phyloP scores from a whole-genome alignment of 2,888 invertebrate species.

The Plebejus argus region DNA sequence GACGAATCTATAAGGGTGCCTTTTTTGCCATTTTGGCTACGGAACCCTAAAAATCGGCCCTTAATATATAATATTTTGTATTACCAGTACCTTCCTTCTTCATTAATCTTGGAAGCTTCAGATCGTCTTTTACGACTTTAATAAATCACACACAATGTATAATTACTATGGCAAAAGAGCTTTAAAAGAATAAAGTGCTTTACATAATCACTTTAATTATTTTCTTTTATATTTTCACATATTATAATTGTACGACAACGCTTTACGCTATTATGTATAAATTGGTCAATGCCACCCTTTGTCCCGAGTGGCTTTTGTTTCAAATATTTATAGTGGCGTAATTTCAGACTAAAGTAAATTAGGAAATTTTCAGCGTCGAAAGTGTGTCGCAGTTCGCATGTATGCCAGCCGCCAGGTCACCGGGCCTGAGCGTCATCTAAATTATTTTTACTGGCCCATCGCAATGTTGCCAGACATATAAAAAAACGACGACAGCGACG shows the following conservation, averaged over 20 bases:
- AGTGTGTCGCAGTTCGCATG: slow-evolving; percentile 67
- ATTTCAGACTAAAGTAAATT: slow-evolving; percentile 53
- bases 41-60: no score
- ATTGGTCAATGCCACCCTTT: slow-evolving; percentile 37
- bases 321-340: slow-evolving; percentile 43
- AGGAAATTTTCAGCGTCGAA: slow-evolving; percentile 57
- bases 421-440: slow-evolving; percentile 57
- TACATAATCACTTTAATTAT: slow-evolving; percentile 2
- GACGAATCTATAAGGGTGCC: no score
- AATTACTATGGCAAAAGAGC: background rate
- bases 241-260: slow-evolving; percentile 28
- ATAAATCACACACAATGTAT: background rate
- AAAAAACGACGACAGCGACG: slow-evolving; percentile 32
- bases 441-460: slow-evolving; percentile 64
- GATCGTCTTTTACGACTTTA: background rate
- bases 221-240: slow-evolving; percentile 23
- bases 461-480: slow-evolving; percentile 36
- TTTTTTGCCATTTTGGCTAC: no score
- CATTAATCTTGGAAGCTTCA: background rate
- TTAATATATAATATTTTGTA: no score
- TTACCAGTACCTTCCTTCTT: no score
- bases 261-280: slow-evolving; percentile 38
- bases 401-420: slow-evolving; percentile 69
- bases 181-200: slow-evolving; percentile 5
- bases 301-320: slow-evolving; percentile 39